Base-by-base conservation (phyloP, 2,888 invertebrate genomes). In the Kryphioiulus occultus region DNA sequence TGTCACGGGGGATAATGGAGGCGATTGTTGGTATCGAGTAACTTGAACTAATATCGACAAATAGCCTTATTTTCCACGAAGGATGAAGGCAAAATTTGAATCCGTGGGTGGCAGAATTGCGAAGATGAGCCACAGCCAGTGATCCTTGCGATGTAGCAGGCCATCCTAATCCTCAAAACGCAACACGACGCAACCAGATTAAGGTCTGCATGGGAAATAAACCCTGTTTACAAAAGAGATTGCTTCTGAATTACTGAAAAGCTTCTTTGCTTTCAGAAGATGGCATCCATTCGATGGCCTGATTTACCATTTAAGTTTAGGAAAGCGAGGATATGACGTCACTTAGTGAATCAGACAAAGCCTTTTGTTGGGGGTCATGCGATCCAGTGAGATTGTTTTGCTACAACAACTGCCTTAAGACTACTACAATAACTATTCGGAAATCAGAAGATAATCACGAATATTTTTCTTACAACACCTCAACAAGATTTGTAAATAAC, bases 1-100 rank as follows among this genome's bases (percentile, higher is more conserved):
- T 59, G 59, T 59, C 59, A 59, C n/a, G 59, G 59, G 59, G 59
- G 59, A 59, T 59, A 59, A 59, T 59, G 59, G 59, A 59, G 59
- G 59, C 59, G 59, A 59, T 59, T 59, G 19, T 59, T 59, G 59
- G 59, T 59, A 59, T 59, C 59, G 59, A 59, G 59, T 59, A 59
- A 59, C 59, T 59, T 59, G 59, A 59, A 59, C 59, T 59, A 59
- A 59, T 59, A 59, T 59, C 59, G 59, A 59, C 59, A 59, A 59
- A 59, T 59, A 59, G 59, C 59, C 59, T 59, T 59, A 59, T 59
- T 59, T 59, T 59, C 59, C 59, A 59, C 59, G n/a, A 59, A 59
- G 59, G n/a, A 59, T 59, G 59, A 59, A 59, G 59, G n/a, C 22
- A 59, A 59, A 59, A 59, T 59, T n/a, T 59, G 59, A 59, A 59